A percentile compares a stretch with the other conserved stretches of the same genome.
phyloP scores from a whole-genome alignment of 2,113 vertebrate species.

The Thomomys bottae region DNA sequence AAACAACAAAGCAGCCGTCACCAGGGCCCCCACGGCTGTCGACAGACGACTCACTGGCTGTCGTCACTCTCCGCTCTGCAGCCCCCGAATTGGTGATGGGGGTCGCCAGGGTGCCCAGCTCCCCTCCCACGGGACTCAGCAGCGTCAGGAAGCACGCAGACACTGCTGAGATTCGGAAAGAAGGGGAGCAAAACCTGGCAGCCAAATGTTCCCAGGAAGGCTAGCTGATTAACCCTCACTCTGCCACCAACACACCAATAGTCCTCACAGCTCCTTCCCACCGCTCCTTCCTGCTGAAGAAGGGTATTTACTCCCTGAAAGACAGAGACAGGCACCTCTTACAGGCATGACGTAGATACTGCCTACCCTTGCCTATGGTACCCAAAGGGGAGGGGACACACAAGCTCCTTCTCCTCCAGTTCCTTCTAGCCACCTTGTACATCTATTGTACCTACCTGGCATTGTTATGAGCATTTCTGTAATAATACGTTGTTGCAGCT shows the following conservation, averaged over 20 bases:
- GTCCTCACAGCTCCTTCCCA: not conserved
- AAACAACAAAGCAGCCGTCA: constrained; percentile 74
- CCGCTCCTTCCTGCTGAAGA: not conserved
- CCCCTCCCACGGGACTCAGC: constrained; percentile 30
- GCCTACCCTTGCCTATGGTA: not conserved
- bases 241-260: constrained; percentile 5
- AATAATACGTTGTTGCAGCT: not conserved
- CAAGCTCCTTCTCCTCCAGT: not conserved
- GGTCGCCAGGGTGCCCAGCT: constrained; percentile 28
- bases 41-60: constrained; percentile 59
- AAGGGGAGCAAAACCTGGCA: constrained; percentile 45
- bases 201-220: constrained; percentile 27
- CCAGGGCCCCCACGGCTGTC: constrained; percentile 65
- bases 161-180: not conserved
- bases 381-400: not conserved
- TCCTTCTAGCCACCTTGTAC: not conserved
- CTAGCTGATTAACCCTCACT: constrained; percentile 59
- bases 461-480: not conserved
- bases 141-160: constrained; percentile 43
- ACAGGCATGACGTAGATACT: not conserved
- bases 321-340: not conserved
- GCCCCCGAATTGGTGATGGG: constrained; percentile 35
- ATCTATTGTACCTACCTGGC: not conserved
- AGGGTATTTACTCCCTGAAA: not conserved
- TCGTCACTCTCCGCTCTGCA: constrained; percentile 60